These are phyloP conservation scores for Petrophora chlorosata DNA, from an alignment of 2,888 invertebrate species.

Conservation along the genomic window DNA sequence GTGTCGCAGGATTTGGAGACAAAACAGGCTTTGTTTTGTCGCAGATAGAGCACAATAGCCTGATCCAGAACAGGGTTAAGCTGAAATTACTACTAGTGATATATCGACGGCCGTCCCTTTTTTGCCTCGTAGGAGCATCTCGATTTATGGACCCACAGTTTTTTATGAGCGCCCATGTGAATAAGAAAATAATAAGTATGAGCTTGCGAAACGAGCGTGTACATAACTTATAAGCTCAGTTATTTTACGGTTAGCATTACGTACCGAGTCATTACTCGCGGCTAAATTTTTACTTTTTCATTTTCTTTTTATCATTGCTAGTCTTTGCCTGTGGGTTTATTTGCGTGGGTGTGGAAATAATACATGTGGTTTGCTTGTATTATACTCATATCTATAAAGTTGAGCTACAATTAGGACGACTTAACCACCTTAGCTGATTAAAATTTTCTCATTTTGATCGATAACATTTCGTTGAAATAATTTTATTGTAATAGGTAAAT, in stretches of 20 bases:
- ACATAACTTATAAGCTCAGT: conserved; percentile 24
- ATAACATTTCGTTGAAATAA: too few species aligned
- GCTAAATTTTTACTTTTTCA: conserved; percentile 3
- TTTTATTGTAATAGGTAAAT: not conserved
- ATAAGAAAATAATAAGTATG: conserved; percentile 27
- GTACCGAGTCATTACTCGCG: conserved; percentile 16
- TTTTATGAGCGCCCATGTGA: conserved; percentile 29
- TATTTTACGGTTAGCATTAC: conserved; percentile 12
- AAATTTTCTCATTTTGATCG: too few species aligned
- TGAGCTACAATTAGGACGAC: too few species aligned
- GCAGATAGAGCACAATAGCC: conserved; percentile 23
- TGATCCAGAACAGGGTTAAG: conserved; percentile 18
- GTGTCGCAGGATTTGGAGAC: conserved; percentile 10
- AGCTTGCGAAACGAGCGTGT: conserved; percentile 24
- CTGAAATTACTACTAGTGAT: conserved; percentile 29
- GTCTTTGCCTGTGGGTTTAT: not conserved
- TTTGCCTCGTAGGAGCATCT: conserved; percentile 28
- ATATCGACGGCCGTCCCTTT: conserved; percentile 29
- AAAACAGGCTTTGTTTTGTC: conserved; percentile 26
- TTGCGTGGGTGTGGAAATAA: not conserved
- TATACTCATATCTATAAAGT: too few species aligned
- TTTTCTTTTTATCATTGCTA: not conserved
- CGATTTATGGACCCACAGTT: conserved; percentile 28
- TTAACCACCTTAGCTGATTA: too few species aligned
- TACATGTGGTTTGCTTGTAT: too few species aligned